phyloP scores from a whole-genome alignment of 1,140 invertebrate genomes.

The Acromyrmex echinatior region DNA sequence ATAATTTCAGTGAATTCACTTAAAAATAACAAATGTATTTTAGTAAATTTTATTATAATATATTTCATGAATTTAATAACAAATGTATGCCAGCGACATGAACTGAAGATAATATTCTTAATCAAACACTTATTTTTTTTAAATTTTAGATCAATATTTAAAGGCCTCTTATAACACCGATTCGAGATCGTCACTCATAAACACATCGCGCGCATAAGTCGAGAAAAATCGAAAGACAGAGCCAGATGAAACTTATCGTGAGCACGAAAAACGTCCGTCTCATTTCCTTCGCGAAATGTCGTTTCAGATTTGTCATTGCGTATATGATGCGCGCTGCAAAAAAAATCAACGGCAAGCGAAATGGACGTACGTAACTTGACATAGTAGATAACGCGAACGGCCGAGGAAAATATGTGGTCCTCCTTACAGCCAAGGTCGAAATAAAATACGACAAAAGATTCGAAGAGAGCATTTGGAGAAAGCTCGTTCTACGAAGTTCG shows the following conservation, averaged over 20 bases:
- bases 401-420: neutral
- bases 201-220: slow-evolving; percentile 5
- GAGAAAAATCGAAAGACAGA: slow-evolving; percentile 9
- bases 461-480: slow-evolving; percentile 67
- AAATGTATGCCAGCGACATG: no score
- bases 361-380: neutral
- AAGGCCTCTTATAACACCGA: neutral
- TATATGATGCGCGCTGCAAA: slow-evolving; percentile 34
- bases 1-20: no score
- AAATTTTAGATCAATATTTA: slow-evolving; percentile 1
- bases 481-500: slow-evolving; percentile 48
- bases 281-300: slow-evolving; percentile 54
- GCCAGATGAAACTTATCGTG: neutral
- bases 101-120: no score
- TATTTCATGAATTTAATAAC: no score
- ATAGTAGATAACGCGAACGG: neutral
- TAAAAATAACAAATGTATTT: no score
- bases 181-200: slow-evolving; percentile 8
- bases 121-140: neutral
- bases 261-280: slow-evolving; percentile 28
- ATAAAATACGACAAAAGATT: slow-evolving; percentile 78
- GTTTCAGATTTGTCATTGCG: slow-evolving; percentile 40
- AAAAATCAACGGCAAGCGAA: slow-evolving; percentile 53
- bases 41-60: no score
- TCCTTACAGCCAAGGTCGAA: slow-evolving; percentile 48